Conservation (phyloP, 1,140 invertebrate genomes). For the Drosophila virilis region DNA sequence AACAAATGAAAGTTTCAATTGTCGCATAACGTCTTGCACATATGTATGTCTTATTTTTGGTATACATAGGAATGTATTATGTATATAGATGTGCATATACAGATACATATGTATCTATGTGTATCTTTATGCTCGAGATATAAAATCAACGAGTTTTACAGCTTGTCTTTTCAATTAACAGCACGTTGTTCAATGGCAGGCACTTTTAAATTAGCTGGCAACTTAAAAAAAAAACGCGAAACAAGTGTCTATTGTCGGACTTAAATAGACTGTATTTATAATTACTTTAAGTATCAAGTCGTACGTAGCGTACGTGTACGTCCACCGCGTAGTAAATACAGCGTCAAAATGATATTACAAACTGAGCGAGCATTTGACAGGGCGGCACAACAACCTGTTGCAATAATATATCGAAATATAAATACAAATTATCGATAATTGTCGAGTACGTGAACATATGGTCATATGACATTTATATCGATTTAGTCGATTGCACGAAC, state of each 20-base stretch:
- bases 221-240: conserved; percentile 4
- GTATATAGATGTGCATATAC: neutral
- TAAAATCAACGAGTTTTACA: neutral
- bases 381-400: conserved; percentile 58
- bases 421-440: conserved; percentile 12
- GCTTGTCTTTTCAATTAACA: neutral
- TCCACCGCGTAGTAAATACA: conserved; percentile 29
- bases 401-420: conserved; percentile 1
- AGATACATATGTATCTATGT: neutral
- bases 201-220: conserved; percentile 19
- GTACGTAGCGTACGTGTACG: conserved; percentile 30
- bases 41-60: conserved; percentile 29
- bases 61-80: conserved; percentile 16
- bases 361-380: conserved; percentile 45
- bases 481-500: neutral
- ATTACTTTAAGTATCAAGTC: conserved; percentile 72
- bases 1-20: conserved; percentile 48
- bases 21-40: neutral
- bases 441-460: neutral
- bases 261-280: conserved; percentile 45
- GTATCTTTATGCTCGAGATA: conserved; percentile 11
- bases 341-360: conserved; percentile 40
- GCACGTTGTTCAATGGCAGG: neutral
- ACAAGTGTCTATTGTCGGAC: conserved; percentile 2
- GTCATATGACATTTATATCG: neutral